Evolutionary conservation across 2,797 vertebrate genomes (phyloP).

Genomic region (Galagoides demidoff): DNA sequence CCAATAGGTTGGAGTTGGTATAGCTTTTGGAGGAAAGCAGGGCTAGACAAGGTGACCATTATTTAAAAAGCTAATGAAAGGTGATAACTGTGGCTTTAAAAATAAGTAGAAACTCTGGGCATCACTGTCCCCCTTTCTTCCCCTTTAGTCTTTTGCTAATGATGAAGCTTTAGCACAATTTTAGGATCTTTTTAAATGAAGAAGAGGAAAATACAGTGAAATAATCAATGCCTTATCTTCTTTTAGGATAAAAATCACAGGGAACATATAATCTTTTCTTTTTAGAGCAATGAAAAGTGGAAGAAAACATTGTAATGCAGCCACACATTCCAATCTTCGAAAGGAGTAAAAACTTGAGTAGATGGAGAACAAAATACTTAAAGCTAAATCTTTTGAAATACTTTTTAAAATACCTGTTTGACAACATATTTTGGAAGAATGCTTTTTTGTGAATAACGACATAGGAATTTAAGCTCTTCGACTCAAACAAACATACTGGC

Average conservation of each 20-base stretch:
- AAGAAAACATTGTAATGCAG: background rate
- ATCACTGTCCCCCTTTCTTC: background rate
- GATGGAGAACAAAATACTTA: background rate
- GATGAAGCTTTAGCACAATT: background rate
- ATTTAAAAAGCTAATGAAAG: background rate
- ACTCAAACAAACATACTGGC: background rate
- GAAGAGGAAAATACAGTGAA: background rate
- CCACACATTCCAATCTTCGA: background rate
- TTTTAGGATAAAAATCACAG: background rate
- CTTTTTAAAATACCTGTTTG: background rate
- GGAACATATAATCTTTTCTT: background rate
- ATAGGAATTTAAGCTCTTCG: background rate
- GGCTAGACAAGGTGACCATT: background rate
- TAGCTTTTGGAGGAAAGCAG: background rate
- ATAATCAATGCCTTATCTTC: background rate
- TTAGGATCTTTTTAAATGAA: background rate
- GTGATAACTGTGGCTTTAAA: background rate
- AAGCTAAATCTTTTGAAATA: background rate
- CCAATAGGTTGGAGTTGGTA: background rate
- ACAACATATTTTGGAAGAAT: background rate
- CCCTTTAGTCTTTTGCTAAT: background rate
- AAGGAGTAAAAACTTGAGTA: background rate
- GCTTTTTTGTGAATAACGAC: background rate
- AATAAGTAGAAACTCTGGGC: background rate
- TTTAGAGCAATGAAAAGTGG: background rate